Evolutionary conservation across 1,140 invertebrate genomes (phyloP).

Genomic region (Papilio polytes): DNA sequence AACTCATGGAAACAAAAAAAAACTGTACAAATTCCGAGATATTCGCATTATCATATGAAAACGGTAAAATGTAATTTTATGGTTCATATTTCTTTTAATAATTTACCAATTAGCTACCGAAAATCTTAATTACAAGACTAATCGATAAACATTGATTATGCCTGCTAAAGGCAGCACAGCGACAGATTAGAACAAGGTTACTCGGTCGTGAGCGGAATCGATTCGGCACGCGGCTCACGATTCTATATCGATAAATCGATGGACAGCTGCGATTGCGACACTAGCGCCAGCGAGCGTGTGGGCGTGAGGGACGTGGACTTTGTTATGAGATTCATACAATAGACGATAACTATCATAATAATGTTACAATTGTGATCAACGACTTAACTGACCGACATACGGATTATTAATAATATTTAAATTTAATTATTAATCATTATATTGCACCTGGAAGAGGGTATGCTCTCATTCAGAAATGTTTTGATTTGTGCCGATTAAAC

Average conservation of each 20-base stretch:
- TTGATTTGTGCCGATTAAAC: too few relatives aligned
- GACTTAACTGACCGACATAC: not conserved
- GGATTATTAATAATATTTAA: not conserved
- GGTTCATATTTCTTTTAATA: not conserved
- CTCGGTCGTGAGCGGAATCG: conserved; percentile 39
- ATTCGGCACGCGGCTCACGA: conserved; percentile 39
- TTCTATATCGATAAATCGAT: conserved; percentile 41
- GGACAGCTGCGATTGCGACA: not conserved
- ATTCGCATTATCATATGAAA: not conserved
- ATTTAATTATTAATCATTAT: not conserved
- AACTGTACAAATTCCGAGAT: not conserved
- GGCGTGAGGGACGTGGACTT: not conserved
- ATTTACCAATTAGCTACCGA: not conserved
- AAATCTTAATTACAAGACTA: not conserved
- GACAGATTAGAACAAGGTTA: conserved; percentile 34
- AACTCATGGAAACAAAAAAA: not conserved
- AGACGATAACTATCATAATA: not conserved
- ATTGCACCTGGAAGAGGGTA: not conserved
- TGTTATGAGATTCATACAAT: not conserved
- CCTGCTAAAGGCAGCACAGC: not conserved
- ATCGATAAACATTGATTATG: conserved; percentile 33
- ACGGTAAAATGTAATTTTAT: not conserved
- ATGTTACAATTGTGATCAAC: not conserved
- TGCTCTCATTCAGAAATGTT: not conserved
- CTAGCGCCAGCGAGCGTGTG: not conserved